Conservation (phyloP, 2,888 invertebrate species). For the Agrochola circellaris region DNA sequence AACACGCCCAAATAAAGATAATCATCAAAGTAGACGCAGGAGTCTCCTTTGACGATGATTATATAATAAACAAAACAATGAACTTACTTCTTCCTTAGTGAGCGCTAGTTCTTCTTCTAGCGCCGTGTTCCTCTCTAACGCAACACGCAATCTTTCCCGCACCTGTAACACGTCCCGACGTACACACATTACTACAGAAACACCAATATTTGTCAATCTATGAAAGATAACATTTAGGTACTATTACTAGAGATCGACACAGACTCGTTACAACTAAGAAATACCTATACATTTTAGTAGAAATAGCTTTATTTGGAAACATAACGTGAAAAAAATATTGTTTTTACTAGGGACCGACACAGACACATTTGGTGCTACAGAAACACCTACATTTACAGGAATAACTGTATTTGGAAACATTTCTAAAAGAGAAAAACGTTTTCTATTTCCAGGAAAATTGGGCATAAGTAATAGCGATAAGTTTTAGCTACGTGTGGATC, state of each 20-base stretch:
- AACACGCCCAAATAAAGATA: too few species aligned
- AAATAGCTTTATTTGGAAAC: background rate
- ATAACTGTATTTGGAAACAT: conserved; percentile 30
- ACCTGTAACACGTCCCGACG: conserved; percentile 92
- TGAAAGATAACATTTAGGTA: too few species aligned
- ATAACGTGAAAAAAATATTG: background rate
- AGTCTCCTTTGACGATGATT: background rate
- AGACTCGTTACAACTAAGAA: too few species aligned
- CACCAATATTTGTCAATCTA: background rate
- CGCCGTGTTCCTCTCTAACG: conserved; percentile 98
- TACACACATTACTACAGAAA: conserved; percentile 1
- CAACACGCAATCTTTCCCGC: conserved; percentile 98
- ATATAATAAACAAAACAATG: background rate
- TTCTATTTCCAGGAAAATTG: conserved; percentile 31
- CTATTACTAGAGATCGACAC: too few species aligned
- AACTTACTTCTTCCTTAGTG: conserved; percentile 98
- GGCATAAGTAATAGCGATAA: conserved; percentile 25
- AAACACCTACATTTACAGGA: background rate
- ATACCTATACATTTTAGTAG: background rate
- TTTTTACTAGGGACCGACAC: background rate
- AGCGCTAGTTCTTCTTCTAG: conserved; percentile 98
- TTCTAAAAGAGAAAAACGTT: conserved; percentile 10
- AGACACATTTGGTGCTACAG: background rate
- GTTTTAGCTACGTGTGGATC: conserved; percentile 26
- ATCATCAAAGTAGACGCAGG: too few species aligned